These are phyloP conservation scores for Carabus problematicus DNA, from an alignment of 2,888 invertebrate species.

Conservation along the genomic window DNA sequence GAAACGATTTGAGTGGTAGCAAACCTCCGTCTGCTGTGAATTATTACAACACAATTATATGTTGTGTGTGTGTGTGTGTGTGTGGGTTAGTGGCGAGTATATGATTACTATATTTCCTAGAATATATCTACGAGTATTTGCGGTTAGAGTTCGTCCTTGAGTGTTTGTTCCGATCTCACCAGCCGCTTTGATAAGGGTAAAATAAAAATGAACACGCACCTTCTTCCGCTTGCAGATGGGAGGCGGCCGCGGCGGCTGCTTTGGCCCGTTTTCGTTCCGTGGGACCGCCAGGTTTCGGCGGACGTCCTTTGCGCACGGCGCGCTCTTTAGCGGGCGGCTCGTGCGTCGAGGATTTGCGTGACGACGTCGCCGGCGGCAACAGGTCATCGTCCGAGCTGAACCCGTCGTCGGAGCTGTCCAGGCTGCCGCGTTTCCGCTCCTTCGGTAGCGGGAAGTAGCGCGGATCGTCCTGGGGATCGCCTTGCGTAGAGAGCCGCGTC, in stretches of 20 bases:
- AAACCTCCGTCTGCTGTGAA: constrained; percentile 28
- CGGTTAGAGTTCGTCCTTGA: too few relatives aligned
- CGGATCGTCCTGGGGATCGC: constrained; percentile 71
- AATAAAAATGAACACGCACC: constrained; percentile 66
- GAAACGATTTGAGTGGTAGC: neutral
- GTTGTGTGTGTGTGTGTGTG: too few relatives aligned
- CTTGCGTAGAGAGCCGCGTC: constrained; percentile 54
- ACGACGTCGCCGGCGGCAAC: constrained; percentile 50
- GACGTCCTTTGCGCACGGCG: constrained; percentile 54
- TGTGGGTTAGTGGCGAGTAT: too few relatives aligned
- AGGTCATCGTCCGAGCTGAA: constrained; percentile 66
- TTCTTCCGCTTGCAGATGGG: constrained; percentile 58
- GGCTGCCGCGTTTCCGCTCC: constrained; percentile 71
- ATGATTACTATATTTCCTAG: too few relatives aligned
- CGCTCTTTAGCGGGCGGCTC: constrained; percentile 46
- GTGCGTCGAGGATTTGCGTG: constrained; percentile 19
- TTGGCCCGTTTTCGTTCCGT: constrained; percentile 54
- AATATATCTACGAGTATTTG: too few relatives aligned
- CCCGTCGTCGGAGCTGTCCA: constrained; percentile 72
- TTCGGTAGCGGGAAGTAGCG: constrained; percentile 77
- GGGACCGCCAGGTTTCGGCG: constrained; percentile 58
- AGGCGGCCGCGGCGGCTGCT: constrained; percentile 28
- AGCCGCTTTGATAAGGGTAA: constrained; percentile 39
- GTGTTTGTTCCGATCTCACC: constrained; percentile 24
- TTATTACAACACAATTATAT: neutral